Conservation (phyloP, 2,797 vertebrate genomes). For the Poecilia velifera region DNA sequence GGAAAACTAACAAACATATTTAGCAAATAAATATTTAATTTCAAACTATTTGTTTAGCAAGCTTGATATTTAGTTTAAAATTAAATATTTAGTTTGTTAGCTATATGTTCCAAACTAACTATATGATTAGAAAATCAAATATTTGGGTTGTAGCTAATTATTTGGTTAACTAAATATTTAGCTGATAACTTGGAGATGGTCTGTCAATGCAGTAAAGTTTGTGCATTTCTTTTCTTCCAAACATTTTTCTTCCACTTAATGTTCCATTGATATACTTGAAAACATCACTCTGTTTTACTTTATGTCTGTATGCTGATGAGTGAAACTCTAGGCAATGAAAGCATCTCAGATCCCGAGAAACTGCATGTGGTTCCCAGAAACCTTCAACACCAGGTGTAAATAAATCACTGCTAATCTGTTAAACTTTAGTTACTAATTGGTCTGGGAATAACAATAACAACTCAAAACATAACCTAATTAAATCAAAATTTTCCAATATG, state of each 20-base stretch:
- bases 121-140: too few relatives aligned
- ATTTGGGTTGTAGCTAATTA: too few relatives aligned
- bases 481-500: not conserved
- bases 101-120: too few relatives aligned
- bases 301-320: not conserved
- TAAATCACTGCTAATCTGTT: not conserved
- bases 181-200: not conserved
- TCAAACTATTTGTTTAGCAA: too few relatives aligned
- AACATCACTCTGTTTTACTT: not conserved
- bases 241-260: not conserved
- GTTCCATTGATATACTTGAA: not conserved
- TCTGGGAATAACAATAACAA: not conserved
- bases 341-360: not conserved
- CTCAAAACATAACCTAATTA: not conserved
- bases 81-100: too few relatives aligned
- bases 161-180: not conserved
- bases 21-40: too few relatives aligned
- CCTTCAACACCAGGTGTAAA: not conserved
- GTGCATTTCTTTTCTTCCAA: not conserved
- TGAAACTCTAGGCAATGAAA: too few relatives aligned
- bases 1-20: too few relatives aligned
- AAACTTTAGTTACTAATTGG: not conserved
- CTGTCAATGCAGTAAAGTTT: not conserved
- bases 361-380: not conserved
- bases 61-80: too few relatives aligned